A percentile compares a stretch with the other conserved stretches of the same genome.
Conservation (phyloP, 2,888 invertebrate genomes). For the Phytoseiulus persimilis region DNA sequence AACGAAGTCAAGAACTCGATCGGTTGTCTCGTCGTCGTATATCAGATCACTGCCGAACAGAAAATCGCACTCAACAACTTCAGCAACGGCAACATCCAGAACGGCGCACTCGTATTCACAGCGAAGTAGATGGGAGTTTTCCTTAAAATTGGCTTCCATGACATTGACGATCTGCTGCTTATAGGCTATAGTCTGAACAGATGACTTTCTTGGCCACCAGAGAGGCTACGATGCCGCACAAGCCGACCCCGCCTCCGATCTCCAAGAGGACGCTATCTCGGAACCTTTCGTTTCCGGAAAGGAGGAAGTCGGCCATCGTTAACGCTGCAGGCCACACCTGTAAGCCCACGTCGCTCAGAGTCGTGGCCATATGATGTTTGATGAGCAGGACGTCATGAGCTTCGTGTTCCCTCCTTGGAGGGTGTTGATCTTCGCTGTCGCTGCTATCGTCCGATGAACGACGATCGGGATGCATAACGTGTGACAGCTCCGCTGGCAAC, state of each 20-base stretch:
- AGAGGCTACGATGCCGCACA: background rate
- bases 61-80: background rate
- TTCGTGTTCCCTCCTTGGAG: background rate
- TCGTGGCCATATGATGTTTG: slow-evolving; percentile 20
- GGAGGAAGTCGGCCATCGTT: slow-evolving; percentile 6
- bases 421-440: slow-evolving; percentile 9
- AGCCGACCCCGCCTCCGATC: slow-evolving; percentile 13
- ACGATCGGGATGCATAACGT: background rate
- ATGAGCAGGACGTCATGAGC: slow-evolving; percentile 10
- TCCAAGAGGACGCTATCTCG: background rate
- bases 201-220: background rate
- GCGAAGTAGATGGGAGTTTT: background rate
- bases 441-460: background rate
- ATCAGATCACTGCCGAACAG: slow-evolving; percentile 15
- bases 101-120: background rate
- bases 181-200: slow-evolving; percentile 7
- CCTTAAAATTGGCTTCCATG: slow-evolving; percentile 8
- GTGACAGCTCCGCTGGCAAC: background rate
- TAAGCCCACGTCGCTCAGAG: slow-evolving; percentile 13
- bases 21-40: slow-evolving; percentile 34
- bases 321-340: slow-evolving; percentile 30
- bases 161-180: background rate
- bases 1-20: background rate
- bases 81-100: background rate
- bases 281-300: background rate